Percentiles rank a stretch among this genome's conserved stretches.
Evolutionary conservation across 2,888 invertebrate species (phyloP).

Genomic region (Heteromurus nitidus): DNA sequence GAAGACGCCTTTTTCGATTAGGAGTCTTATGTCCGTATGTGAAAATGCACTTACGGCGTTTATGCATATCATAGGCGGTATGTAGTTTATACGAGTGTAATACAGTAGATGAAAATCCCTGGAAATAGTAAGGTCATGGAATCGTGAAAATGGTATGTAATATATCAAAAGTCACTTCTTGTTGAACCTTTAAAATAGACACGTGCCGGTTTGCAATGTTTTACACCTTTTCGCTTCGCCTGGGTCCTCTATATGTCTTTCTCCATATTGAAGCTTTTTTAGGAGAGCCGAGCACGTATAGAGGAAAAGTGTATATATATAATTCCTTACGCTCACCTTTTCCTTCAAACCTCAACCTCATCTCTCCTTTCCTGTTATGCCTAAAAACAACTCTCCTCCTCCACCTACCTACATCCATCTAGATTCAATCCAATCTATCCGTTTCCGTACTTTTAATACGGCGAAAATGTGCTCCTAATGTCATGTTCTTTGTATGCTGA

Average conservation of each 20-base stretch:
- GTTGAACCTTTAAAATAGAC: not conserved
- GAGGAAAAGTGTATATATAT: not conserved
- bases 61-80: too few species aligned
- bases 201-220: not conserved
- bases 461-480: not conserved
- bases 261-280: not conserved
- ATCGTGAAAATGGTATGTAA: not conserved
- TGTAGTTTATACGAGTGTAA: too few species aligned
- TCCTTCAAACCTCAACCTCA: not conserved
- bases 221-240: not conserved
- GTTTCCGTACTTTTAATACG: not conserved
- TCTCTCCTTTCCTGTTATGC: not conserved
- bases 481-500: not conserved
- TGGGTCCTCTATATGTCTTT: too few species aligned
- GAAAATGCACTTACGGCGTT: too few species aligned
- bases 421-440: slow-evolving; percentile 9
- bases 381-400: too few species aligned
- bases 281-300: too few species aligned
- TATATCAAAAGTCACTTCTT: not conserved
- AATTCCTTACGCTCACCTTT: not conserved
- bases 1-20: too few species aligned
- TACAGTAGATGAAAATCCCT: too few species aligned
- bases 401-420: too few species aligned
- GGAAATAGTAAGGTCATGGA: not conserved
- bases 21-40: too few species aligned